A percentile compares a stretch with the other conserved stretches of the same genome.
Evolutionary conservation across 2,113 vertebrate genomes (phyloP).

Genomic region (Apaloderma vittatum): DNA sequence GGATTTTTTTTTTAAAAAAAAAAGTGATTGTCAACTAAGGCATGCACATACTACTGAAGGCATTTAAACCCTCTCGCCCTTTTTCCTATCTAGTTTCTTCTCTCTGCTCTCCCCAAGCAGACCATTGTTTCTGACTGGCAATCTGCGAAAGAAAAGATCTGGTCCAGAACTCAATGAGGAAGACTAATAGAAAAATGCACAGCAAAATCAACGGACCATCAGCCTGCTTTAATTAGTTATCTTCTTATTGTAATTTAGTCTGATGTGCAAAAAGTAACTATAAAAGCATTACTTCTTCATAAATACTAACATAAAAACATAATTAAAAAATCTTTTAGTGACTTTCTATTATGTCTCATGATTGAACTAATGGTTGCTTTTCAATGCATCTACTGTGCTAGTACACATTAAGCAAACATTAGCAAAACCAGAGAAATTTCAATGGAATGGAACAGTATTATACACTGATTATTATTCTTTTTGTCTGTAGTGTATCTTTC

Average conservation of each 20-base stretch:
- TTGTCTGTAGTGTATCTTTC: background rate
- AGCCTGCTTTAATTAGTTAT: background rate
- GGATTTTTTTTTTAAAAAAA: background rate
- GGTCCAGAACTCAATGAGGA: background rate
- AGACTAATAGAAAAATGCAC: background rate
- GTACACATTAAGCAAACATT: slow-evolving; percentile 35
- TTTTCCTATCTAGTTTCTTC: background rate
- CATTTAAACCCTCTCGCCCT: background rate
- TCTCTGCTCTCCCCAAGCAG: background rate
- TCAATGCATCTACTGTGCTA: background rate
- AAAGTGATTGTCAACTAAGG: background rate
- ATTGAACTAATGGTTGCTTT: slow-evolving; percentile 22
- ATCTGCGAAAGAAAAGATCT: background rate
- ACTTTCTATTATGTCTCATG: background rate
- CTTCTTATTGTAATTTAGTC: background rate
- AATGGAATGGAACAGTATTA: background rate
- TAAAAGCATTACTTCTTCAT: background rate
- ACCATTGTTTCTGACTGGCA: background rate
- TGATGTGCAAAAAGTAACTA: background rate
- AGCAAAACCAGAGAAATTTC: slow-evolving; percentile 25
- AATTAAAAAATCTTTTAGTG: background rate
- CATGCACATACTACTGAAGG: background rate
- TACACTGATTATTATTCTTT: background rate
- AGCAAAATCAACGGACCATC: background rate
- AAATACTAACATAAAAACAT: slow-evolving; percentile 3